Base-by-base conservation (phyloP, 1,140 invertebrate species). In the Drosophila triauraria region DNA sequence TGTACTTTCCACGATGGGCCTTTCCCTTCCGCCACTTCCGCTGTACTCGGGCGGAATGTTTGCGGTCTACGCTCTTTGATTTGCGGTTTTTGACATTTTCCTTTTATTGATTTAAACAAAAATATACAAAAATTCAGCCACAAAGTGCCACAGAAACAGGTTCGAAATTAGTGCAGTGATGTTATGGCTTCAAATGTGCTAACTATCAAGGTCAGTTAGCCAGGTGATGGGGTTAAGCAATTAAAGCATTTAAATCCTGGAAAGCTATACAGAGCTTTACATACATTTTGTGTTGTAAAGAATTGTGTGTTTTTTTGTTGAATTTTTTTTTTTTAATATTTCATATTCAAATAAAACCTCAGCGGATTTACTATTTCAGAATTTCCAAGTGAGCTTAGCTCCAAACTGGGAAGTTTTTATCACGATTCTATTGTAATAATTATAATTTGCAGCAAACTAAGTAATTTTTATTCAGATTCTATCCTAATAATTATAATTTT, bases 1-100 rank as follows among this genome's bases (percentile, higher is more conserved):
- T 72, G 70, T 50, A 72, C 53, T 72, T 59, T 72, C 67, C 70
- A 60, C 70, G 67, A 72, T 72, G 70, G 70, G 54, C 40, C 70
- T 72, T 72, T 72, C 70, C 70, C 67, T 44, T 32, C 8, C 17
- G 54, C 20, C 68, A 59, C 70, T 72, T 72, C 70, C 67, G 67
- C 47, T 48, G 17, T 12, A 25, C 4, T 20, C 13, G 15, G 13
- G 46, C 46, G 13, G 15, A 25, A 17, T 38, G 44, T 27, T 70
- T 67, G 35, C 25, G 44, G 23, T 64, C 23, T 47, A 17, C 35
- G 17, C 32, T 67, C 32, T 54, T 54, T 54, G 51, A 54, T 56
- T 56, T 69, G 65, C 30, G 53, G 51, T 71, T 72, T 70, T 50
- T 59, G 44, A 43, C 67, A 72, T 59, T 59, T 72, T 59, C 23